phyloP scores from a whole-genome alignment of 2,888 invertebrate species.

The Baccha elongata region DNA sequence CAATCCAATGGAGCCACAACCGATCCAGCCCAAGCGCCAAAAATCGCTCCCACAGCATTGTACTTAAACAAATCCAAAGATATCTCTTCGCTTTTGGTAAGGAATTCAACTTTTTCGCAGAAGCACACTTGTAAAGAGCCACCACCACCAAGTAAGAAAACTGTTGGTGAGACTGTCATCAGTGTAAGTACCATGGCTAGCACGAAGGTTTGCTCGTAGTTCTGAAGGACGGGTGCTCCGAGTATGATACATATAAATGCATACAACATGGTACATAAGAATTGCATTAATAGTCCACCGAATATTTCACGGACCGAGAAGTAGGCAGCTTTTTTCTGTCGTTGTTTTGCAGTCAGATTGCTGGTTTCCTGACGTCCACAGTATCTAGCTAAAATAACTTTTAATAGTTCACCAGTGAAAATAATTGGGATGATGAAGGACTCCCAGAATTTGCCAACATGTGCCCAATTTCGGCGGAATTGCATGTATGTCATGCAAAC shows the following conservation, averaged over 20 bases:
- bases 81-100: conserved; percentile 80
- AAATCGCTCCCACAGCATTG: conserved; percentile 82
- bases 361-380: conserved; percentile 78
- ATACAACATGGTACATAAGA: conserved; percentile 79
- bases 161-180: conserved; percentile 81
- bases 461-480: conserved; percentile 79
- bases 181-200: conserved; percentile 80
- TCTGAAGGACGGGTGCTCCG: conserved; percentile 82
- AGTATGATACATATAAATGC: conserved; percentile 81
- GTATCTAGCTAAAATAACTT: conserved; percentile 79
- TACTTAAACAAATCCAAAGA: conserved; percentile 81
- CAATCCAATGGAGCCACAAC: conserved; percentile 92
- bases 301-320: conserved; percentile 79
- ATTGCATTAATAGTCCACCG: conserved; percentile 79
- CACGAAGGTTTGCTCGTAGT: conserved; percentile 81
- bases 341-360: conserved; percentile 78
- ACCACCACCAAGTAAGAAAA: conserved; percentile 80
- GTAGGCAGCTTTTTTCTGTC: conserved; percentile 78
- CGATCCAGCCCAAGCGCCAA: conserved; percentile 91
- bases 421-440: conserved; percentile 81
- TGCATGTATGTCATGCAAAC: conserved; percentile 81
- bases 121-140: conserved; percentile 81
- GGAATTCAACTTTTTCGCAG: conserved; percentile 81
- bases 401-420: conserved; percentile 79
- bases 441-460: conserved; percentile 80